Conservation (phyloP, 2,888 invertebrate species). For the Chrysina gloriosa region DNA sequence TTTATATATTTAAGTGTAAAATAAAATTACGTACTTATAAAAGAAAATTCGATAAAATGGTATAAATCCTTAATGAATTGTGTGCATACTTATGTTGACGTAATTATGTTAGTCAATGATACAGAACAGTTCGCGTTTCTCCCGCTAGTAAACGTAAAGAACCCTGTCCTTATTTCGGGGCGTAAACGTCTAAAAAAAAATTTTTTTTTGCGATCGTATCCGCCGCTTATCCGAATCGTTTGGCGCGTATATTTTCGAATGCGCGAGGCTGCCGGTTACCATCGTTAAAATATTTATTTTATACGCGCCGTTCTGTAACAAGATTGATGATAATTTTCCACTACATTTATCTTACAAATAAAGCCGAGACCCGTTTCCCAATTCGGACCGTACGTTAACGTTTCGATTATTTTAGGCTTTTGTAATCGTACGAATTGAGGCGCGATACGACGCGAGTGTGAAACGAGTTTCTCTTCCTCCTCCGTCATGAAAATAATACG, state of each 20-base stretch:
- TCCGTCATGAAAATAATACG: background rate
- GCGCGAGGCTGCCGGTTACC: background rate
- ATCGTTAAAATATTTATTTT: background rate
- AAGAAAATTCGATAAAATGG: too few species aligned
- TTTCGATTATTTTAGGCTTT: constrained; percentile 5
- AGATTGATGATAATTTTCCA: background rate
- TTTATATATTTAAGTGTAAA: too few species aligned
- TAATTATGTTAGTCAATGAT: too few species aligned
- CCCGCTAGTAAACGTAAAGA: too few species aligned
- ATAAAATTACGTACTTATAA: too few species aligned
- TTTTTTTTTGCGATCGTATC: background rate
- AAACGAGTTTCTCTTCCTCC: constrained; percentile 14
- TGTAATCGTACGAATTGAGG: background rate
- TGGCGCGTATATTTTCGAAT: background rate
- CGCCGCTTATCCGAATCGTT: background rate
- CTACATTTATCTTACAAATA: background rate
- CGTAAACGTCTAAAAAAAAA: too few species aligned
- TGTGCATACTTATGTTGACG: too few species aligned
- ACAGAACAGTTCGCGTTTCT: too few species aligned
- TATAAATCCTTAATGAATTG: too few species aligned
- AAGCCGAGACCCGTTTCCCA: background rate
- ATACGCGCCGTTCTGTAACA: background rate
- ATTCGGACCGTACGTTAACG: background rate
- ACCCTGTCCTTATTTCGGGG: too few species aligned
- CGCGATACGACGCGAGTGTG: background rate